Evolutionary conservation across 2,888 invertebrate species (phyloP), one percentile per base, ranked within the genome.

Genomic region (Orchesella flavescens): DNA sequence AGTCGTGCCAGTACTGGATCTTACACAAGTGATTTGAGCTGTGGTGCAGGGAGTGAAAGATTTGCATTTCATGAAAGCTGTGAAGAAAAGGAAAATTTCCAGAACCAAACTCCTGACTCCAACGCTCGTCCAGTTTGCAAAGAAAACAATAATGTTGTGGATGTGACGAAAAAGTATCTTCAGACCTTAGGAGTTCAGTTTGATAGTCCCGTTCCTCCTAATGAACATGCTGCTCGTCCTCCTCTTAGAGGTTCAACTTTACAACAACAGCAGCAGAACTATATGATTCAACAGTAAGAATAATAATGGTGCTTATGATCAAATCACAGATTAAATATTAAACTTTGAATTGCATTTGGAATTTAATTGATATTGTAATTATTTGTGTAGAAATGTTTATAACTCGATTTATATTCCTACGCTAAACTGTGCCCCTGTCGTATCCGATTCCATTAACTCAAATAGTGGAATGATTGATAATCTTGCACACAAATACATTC

Each of bases 241-340:
- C 17, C 57, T 21, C 53, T 61, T 21, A 19, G 21, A n/a, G 17
- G 19, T 19, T 1, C 19, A 66, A 69, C 57, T 21, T 7, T 13
- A 19, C 24, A 69, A 68, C 80, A 55, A 24, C 72, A 82, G 43
- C n/a, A n/a, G n/a, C 76, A 77, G 24, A 86, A 86, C 57, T 68
- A 85, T 46, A 84, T 86, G 86, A 86, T 86, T 46, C 86, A 86
- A 75, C 86, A 86, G 86, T 86, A 83, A 86, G 83, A 21, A 17
- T 34, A n/a, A n/a, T n/a, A n/a, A n/a, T n/a, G n/a, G n/a, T n/a
- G n/a, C n/a, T n/a, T n/a, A n/a, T 34, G 3, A 7, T 19, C 10
- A 2, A 61, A 61, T 13, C 19, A 17, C 61, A 12, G 15, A n/a
- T n/a, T n/a, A n/a, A n/a, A n/a, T n/a, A n/a, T n/a, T n/a, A 15